Percentiles rank a stretch among this genome's conserved stretches.
These are phyloP conservation scores for Ruditapes philippinarum DNA, from an alignment of 1,140 invertebrate species.

Conservation along the genomic window DNA sequence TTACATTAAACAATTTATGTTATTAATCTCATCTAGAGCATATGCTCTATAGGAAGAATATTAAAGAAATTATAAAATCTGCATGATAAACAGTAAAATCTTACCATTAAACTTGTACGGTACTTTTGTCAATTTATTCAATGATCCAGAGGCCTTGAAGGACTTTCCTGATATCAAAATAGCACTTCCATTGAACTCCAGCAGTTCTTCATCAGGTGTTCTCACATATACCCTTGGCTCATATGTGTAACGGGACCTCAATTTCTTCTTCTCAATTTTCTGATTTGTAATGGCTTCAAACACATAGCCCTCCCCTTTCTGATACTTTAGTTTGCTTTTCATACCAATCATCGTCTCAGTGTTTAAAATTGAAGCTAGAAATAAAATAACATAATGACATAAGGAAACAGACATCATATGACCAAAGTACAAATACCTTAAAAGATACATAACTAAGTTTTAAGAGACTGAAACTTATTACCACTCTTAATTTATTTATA, in stretches of 20 bases:
- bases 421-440: too few relatives aligned
- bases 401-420: too few relatives aligned
- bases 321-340: slow-evolving; percentile 55
- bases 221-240: slow-evolving; percentile 58
- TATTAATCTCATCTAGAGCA: too few relatives aligned
- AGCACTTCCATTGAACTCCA: slow-evolving; percentile 58
- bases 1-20: too few relatives aligned
- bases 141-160: slow-evolving; percentile 39
- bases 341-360: slow-evolving; percentile 68
- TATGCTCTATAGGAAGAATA: too few relatives aligned
- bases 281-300: slow-evolving; percentile 64
- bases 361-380: slow-evolving; percentile 72
- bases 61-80: too few relatives aligned
- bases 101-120: slow-evolving; percentile 68
- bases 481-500: too few relatives aligned
- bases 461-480: too few relatives aligned
- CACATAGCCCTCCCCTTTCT: slow-evolving; percentile 69
- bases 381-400: too few relatives aligned
- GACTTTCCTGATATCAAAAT: slow-evolving; percentile 39
- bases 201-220: slow-evolving; percentile 63
- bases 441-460: too few relatives aligned
- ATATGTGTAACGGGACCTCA: slow-evolving; percentile 14
- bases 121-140: slow-evolving; percentile 66
- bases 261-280: slow-evolving; percentile 56
- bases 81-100: too few relatives aligned